phyloP scores from a whole-genome alignment of 2,888 invertebrate genomes.

The Pterobdella sp. region DNA sequence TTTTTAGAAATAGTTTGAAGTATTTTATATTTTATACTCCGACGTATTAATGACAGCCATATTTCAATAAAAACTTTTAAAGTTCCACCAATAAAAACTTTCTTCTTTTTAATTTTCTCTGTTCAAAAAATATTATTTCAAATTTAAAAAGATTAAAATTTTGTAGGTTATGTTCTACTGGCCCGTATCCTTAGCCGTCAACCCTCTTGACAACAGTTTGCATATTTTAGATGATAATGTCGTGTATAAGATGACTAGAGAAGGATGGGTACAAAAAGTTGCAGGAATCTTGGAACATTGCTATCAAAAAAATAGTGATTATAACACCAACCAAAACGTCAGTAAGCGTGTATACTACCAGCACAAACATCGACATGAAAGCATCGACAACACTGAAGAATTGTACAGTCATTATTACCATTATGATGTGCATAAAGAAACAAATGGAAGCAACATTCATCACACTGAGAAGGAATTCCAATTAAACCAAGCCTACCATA shows the following conservation, averaged over 20 bases:
- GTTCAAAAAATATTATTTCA: too few relatives aligned
- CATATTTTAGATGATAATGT: conserved; percentile 85
- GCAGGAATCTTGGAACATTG: conserved; percentile 89
- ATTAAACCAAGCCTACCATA: conserved; percentile 75
- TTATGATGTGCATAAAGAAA: background rate
- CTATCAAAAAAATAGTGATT: conserved; percentile 55
- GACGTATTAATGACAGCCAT: too few relatives aligned
- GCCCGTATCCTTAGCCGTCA: conserved; percentile 89
- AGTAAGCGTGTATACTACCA: background rate
- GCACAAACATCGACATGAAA: conserved; percentile 7
- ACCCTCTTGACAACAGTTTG: conserved; percentile 86
- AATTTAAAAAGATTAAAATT: too few relatives aligned
- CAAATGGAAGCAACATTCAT: background rate
- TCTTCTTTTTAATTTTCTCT: too few relatives aligned
- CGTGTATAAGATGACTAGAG: conserved; percentile 79
- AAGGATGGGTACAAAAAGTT: conserved; percentile 74
- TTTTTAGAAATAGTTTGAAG: too few relatives aligned
- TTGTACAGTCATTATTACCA: background rate
- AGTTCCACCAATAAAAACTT: too few relatives aligned
- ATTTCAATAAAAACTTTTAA: too few relatives aligned
- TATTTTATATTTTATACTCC: too few relatives aligned
- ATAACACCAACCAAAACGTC: conserved; percentile 36
- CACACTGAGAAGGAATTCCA: conserved; percentile 52
- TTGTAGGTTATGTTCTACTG: conserved; percentile 78
- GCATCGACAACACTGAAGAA: background rate